Conservation (phyloP, 2,797 vertebrate genomes). For the Scleropages formosus region DNA sequence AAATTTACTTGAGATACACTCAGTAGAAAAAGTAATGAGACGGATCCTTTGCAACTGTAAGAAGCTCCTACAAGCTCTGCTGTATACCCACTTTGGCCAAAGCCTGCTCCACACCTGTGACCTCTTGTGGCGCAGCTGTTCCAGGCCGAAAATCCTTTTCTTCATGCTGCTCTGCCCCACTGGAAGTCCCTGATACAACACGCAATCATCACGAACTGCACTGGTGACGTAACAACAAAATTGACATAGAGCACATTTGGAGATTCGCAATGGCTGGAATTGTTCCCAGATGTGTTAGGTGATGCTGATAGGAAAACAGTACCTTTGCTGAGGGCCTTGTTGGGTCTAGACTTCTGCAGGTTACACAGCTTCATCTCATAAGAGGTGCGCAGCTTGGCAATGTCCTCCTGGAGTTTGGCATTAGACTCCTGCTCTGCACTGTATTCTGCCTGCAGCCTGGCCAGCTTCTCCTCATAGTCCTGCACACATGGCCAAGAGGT, state of each 20-base stretch:
- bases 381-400: slow-evolving; percentile 68
- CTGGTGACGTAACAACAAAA: slow-evolving; percentile 10
- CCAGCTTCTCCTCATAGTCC: slow-evolving; percentile 81
- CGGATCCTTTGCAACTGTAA: too few relatives aligned
- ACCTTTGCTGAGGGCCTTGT: slow-evolving; percentile 43
- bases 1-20: too few relatives aligned
- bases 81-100: slow-evolving; percentile 41
- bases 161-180: slow-evolving; percentile 23
- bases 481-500: slow-evolving; percentile 47
- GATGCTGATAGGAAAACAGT: background rate
- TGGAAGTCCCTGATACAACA: slow-evolving; percentile 39
- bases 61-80: slow-evolving; percentile 29
- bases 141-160: slow-evolving; percentile 38
- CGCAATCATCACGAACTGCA: background rate
- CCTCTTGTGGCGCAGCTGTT: slow-evolving; percentile 29
- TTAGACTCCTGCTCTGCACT: slow-evolving; percentile 78
- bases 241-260: background rate
- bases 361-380: slow-evolving; percentile 72
- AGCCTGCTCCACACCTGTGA: slow-evolving; percentile 29
- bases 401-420: slow-evolving; percentile 78
- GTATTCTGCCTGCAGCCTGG: slow-evolving; percentile 76
- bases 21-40: too few relatives aligned
- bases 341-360: slow-evolving; percentile 61
- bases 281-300: background rate
- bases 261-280: background rate